Base-by-base conservation (phyloP, 2,113 vertebrate species). In the Bettongia penicillata region DNA sequence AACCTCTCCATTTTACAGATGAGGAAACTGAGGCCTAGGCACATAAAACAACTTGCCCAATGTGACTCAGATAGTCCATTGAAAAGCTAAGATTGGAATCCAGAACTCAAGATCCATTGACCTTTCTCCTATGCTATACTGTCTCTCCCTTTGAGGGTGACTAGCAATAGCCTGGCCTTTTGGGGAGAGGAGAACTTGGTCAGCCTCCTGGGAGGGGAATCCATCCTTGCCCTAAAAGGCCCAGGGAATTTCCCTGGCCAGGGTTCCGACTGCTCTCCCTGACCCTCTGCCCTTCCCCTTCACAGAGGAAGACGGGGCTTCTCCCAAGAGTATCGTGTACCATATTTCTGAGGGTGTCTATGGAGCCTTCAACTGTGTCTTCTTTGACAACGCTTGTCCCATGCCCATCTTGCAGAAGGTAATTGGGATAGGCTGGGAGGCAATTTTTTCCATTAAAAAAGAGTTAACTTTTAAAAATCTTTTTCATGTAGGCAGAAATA, bases 311-410 rank as follows among this genome's bases (percentile, higher is more conserved):
- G 98, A 96, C 0, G 8, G 96, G 0, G 89, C 96, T 2, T 43
- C 96, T 97, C 97, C 94, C 97, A 99, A 97, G 96, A 98, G 93
- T 97, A 93, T 98, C 0, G 10, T 98, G 93, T 99, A 99, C 94
- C 98, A 98, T 93, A 97, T 99, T 43, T 96, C 97, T 0, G 98
- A 99, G 0, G 98, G 98, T 51, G 93, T 98, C 92, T 99, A 99
- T 0, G 98, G 99, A 0, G 51, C 98, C 95, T 99, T 99, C 97
- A 98, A 97, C 98, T 98, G 98, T 43, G 98, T 99, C 93, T 97
- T 99, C 96, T 99, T 99, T 77, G 98, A 99, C 97, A 98, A 96
- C 94, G 95, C 96, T 94, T 98, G 98, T 94, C 99, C 98, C 23
- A 91, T 51, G 3, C 98, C 99, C 3, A 61, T 93, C 92, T 98